Conservation (phyloP, 2,888 invertebrate genomes). For the Ophonus ardosiacus region DNA sequence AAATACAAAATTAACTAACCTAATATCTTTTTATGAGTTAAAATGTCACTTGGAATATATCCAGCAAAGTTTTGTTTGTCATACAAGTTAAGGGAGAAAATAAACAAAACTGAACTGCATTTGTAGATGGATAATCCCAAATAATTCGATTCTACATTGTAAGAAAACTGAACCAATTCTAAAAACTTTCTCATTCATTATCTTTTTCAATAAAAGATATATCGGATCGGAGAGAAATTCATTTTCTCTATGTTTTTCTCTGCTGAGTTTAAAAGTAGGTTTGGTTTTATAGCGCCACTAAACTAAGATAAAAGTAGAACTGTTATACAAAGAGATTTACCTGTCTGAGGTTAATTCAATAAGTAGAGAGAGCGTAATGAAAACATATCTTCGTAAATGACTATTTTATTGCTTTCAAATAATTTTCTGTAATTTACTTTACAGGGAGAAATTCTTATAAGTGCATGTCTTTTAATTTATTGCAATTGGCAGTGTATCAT, state of each 20-base stretch:
- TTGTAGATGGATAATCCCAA: not conserved
- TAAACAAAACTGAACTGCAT: conserved; percentile 20
- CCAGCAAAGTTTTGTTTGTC: conserved; percentile 31
- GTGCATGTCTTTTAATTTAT: not conserved
- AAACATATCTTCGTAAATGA: conserved; percentile 13
- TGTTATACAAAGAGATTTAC: conserved; percentile 16
- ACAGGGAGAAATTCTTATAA: not conserved
- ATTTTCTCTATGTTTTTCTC: not conserved
- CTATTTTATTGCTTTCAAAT: not conserved
- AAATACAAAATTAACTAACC: not conserved
- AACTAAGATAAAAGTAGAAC: conserved; percentile 27
- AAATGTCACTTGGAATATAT: conserved; percentile 25
- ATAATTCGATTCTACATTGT: conserved; percentile 15
- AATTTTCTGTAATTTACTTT: not conserved
- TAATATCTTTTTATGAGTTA: conserved; percentile 28
- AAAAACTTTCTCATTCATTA: conserved; percentile 23
- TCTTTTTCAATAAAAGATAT: conserved; percentile 6
- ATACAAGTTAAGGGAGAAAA: conserved; percentile 7
- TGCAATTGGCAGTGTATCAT: not conserved
- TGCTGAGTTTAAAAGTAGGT: conserved; percentile 27
- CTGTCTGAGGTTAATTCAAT: not conserved
- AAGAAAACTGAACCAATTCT: conserved; percentile 3
- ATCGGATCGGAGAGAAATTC: not conserved
- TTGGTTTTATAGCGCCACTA: conserved; percentile 9
- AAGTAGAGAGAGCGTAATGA: conserved; percentile 3